Percentiles rank a stretch among this genome's conserved stretches.
Evolutionary conservation across 1,140 invertebrate species (phyloP).

Genomic region (Drosophila littoralis): DNA sequence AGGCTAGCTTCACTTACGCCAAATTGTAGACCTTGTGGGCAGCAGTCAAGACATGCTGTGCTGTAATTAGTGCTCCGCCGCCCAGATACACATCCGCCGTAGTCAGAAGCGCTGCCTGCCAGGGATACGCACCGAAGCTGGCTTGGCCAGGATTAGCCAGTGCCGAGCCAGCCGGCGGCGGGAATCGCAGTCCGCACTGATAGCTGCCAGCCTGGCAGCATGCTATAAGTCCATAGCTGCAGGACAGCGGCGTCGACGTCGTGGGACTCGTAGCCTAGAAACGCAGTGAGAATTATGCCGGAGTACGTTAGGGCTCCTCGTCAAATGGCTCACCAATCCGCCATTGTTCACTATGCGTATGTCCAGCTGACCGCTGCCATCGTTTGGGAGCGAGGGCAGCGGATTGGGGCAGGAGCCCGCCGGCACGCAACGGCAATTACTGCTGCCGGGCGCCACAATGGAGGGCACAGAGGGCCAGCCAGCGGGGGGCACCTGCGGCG

Average conservation of each 20-base stretch:
- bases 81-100: constrained; percentile 87
- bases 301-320: background rate
- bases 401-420: constrained; percentile 72
- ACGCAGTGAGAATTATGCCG: background rate
- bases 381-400: constrained; percentile 60
- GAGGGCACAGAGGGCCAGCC: constrained; percentile 47
- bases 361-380: constrained; percentile 86
- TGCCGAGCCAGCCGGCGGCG: constrained; percentile 64
- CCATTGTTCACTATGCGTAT: constrained; percentile 87
- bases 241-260: constrained; percentile 46
- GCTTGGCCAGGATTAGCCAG: constrained; percentile 66
- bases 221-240: constrained; percentile 63
- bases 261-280: constrained; percentile 39
- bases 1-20: constrained; percentile 85
- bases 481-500: constrained; percentile 31
- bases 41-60: constrained; percentile 88
- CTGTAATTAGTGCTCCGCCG: constrained; percentile 88
- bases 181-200: constrained; percentile 73
- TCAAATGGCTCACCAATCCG: constrained; percentile 54
- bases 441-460: constrained; percentile 39
- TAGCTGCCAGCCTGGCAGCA: constrained; percentile 78
- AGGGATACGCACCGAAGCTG: constrained; percentile 77
- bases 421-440: constrained; percentile 80
- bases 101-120: constrained; percentile 85
- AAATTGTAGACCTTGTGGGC: constrained; percentile 88